These are phyloP conservation scores for Polyodon spathula DNA, from an alignment of 2,113 vertebrate species.

Conservation along the genomic window DNA sequence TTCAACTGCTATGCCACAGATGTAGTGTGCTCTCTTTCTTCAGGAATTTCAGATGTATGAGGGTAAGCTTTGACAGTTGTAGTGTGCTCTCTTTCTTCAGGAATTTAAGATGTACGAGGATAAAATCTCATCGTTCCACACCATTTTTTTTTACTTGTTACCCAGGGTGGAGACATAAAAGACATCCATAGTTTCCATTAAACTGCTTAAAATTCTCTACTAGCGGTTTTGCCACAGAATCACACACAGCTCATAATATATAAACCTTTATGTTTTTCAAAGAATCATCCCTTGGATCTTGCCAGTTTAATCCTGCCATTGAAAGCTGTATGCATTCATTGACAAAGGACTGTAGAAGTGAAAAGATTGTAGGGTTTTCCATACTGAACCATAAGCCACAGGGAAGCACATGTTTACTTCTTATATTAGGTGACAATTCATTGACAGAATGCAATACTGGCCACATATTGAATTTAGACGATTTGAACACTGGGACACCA, in stretches of 20 bases:
- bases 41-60: too few relatives aligned
- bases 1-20: too few relatives aligned
- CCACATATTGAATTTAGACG: conserved; percentile 21
- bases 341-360: conserved; percentile 17
- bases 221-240: conserved; percentile 16
- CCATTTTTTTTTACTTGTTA: conserved; percentile 5
- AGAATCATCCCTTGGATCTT: conserved; percentile 13
- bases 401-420: conserved; percentile 17
- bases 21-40: too few relatives aligned
- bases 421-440: conserved; percentile 9
- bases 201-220: conserved; percentile 19
- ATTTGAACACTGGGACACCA: conserved; percentile 17
- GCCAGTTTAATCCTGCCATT: conserved; percentile 14
- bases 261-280: conserved; percentile 6
- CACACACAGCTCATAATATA: conserved; percentile 18
- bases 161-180: background rate
- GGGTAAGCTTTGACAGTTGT: too few relatives aligned
- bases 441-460: conserved; percentile 15
- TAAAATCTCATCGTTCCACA: conserved; percentile 11
- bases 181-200: conserved; percentile 19
- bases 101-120: too few relatives aligned
- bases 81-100: too few relatives aligned
- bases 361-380: conserved; percentile 17
- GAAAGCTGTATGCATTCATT: conserved; percentile 11
- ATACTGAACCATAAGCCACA: conserved; percentile 17